Percentiles rank a stretch among this genome's conserved stretches.
Conservation (phyloP, 2,888 invertebrate species). For the Toxonevra muliebris region DNA sequence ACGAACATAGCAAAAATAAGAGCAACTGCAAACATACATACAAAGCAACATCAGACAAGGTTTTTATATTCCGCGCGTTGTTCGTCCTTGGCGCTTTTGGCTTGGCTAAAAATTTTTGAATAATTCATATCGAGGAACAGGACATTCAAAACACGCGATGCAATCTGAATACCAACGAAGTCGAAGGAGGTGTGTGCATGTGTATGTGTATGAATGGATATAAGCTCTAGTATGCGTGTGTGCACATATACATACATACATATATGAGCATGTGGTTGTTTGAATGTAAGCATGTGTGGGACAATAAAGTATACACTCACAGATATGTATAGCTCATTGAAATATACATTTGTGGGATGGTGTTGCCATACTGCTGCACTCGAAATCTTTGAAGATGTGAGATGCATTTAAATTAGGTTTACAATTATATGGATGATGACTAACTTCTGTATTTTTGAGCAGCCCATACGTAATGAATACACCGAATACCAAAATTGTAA, state of each 20-base stretch:
- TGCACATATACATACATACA: constrained; percentile 10
- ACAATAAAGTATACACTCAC: neutral
- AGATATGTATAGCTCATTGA: neutral
- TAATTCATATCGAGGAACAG: constrained; percentile 64
- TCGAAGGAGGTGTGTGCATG: constrained; percentile 33
- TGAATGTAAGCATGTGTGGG: constrained; percentile 5
- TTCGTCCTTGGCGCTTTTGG: constrained; percentile 60
- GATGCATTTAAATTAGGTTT: too few relatives aligned
- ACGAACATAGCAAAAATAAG: too few relatives aligned
- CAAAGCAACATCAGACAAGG: neutral
- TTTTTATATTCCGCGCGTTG: constrained; percentile 60
- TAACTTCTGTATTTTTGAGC: too few relatives aligned
- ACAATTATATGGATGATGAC: too few relatives aligned
- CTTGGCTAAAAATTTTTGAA: constrained; percentile 57
- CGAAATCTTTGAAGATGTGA: too few relatives aligned
- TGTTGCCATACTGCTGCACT: neutral
- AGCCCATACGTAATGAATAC: too few relatives aligned
- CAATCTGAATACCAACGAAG: constrained; percentile 61
- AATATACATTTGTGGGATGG: neutral
- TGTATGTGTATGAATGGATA: constrained; percentile 11
- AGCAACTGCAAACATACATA: constrained; percentile 10
- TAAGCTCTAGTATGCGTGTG: neutral
- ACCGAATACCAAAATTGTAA: too few relatives aligned
- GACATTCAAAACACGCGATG: constrained; percentile 65
- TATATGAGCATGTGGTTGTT: constrained; percentile 23